These are phyloP conservation scores for Leptopilina clavipes DNA, from an alignment of 1,140 invertebrate species.

Conservation along the genomic window DNA sequence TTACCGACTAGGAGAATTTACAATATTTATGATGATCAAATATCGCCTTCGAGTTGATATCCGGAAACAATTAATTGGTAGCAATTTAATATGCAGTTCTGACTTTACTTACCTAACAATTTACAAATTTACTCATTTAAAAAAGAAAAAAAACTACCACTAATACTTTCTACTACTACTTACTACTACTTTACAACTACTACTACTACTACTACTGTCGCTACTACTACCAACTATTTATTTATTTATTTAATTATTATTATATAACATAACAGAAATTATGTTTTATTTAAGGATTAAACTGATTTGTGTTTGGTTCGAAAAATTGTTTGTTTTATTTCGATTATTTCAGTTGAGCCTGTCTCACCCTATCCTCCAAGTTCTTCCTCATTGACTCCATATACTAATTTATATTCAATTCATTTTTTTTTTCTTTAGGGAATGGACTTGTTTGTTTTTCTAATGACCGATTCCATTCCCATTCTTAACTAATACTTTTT, in stretches of 20 bases:
- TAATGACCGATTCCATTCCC: slow-evolving; percentile 9
- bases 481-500: too few species aligned
- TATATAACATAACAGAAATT: slow-evolving; percentile 73
- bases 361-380: slow-evolving; percentile 42
- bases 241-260: slow-evolving; percentile 75
- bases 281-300: slow-evolving; percentile 75
- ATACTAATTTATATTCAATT: not conserved
- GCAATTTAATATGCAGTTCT: slow-evolving; percentile 25
- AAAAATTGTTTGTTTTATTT: slow-evolving; percentile 72
- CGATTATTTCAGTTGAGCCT: slow-evolving; percentile 68
- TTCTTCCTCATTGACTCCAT: slow-evolving; percentile 2
- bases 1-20: slow-evolving; percentile 34
- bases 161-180: slow-evolving; percentile 50
- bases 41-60: slow-evolving; percentile 17
- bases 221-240: slow-evolving; percentile 70
- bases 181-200: slow-evolving; percentile 54
- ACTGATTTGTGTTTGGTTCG: slow-evolving; percentile 75
- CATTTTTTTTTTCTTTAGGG: not conserved
- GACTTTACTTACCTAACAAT: slow-evolving; percentile 17
- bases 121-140: slow-evolving; percentile 13
- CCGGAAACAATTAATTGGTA: not conserved
- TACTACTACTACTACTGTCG: slow-evolving; percentile 57
- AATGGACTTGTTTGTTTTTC: not conserved
- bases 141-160: slow-evolving; percentile 38
- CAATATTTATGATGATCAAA: slow-evolving; percentile 2